Evolutionary conservation across 2,113 vertebrate species (phyloP).

Genomic region (Syrmaticus mikado): DNA sequence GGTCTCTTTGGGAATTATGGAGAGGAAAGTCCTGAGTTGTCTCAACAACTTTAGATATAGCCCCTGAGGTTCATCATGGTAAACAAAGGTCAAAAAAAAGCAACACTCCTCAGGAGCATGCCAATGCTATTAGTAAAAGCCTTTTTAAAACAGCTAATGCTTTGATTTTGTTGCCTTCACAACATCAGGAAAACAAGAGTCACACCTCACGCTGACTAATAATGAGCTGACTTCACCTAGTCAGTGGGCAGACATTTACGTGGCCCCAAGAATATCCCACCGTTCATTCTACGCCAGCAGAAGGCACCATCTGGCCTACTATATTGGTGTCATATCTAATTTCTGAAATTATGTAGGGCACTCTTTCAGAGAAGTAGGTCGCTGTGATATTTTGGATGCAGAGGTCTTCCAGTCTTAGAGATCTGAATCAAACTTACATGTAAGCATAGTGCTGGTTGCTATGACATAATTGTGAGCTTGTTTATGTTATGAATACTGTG

Average conservation of each 20-base stretch:
- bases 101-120: constrained; percentile 3
- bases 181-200: constrained; percentile 48
- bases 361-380: constrained; percentile 61
- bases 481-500: constrained; percentile 65
- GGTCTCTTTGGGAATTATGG: neutral
- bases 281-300: constrained; percentile 61
- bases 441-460: constrained; percentile 68
- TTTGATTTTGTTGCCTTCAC: constrained; percentile 52
- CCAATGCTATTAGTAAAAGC: constrained; percentile 21
- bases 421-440: constrained; percentile 56
- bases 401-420: constrained; percentile 64
- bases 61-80: neutral
- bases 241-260: constrained; percentile 45
- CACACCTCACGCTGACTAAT: constrained; percentile 43
- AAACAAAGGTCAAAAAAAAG: neutral
- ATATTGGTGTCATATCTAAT: constrained; percentile 69
- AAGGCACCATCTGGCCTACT: constrained; percentile 66
- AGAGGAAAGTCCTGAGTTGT: neutral
- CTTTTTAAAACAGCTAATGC: constrained; percentile 32
- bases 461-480: constrained; percentile 68
- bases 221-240: constrained; percentile 63
- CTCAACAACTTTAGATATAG: neutral
- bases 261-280: constrained; percentile 58
- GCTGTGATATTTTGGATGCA: constrained; percentile 67
- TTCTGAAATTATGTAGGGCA: constrained; percentile 71